Evolutionary conservation across 2,113 vertebrate species (phyloP), one percentile per base, ranked within the genome.

Genomic region (Guaruba guarouba): DNA sequence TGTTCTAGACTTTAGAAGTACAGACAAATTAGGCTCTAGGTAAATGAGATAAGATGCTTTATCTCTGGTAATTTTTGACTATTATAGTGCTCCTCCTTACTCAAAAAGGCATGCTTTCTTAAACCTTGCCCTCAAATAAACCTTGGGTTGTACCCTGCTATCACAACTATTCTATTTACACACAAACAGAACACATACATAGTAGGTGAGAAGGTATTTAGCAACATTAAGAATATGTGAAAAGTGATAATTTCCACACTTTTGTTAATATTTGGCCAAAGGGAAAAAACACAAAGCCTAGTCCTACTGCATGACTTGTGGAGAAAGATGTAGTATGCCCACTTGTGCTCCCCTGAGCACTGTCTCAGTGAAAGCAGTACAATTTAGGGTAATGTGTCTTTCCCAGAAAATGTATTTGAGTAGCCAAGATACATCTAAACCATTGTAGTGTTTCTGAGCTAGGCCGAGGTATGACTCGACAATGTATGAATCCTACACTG

Each of bases 61-160:
- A 88, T 68, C 55, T 84, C 68, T 29, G 46, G 28, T 29, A 86
- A 64, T 75, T 88, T 86, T 81, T 88, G 6, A 44, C 54, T 80
- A 10, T 48, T 77, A 9, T 3, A 74, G 43, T 1, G 0, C 17
- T 66, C n/a, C 63, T 90, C 68, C 76, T 94, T 75, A 74, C n/a
- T 69, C 51, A 74, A 82, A 46, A 23, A 71, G 17, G 31, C 48
- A 71, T 66, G 57, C 31, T 84, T 87, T 80, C 52, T 57, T 35
- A 90, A 85, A 73, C 13, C 8, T 77, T 90, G 63, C 37, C 54
- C 80, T 95, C 61, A 74, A 70, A 70, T 67, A 83, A 94, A 90
- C 63, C 33, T 92, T 49, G 57, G 25, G 23, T 46, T 85, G 16
- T 62, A 66, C 20, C 33, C 9, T 52, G 20, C 48, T 48, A 44